phyloP scores from a whole-genome alignment of 2,113 vertebrate species.

The Apaloderma vittatum region DNA sequence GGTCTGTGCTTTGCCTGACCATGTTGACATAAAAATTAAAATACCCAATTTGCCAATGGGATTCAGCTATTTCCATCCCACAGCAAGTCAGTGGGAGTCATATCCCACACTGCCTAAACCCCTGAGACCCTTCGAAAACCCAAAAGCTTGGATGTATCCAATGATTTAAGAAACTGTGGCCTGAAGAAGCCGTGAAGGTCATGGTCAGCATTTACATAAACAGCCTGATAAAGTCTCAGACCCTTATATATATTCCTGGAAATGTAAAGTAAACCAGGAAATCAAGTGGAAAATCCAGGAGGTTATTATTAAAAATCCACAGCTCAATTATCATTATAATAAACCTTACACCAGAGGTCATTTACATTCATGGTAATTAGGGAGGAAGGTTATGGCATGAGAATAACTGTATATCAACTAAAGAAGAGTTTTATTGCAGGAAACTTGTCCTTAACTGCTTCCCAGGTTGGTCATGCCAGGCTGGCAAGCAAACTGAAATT shows the following conservation, averaged over 20 bases:
- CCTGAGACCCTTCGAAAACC: background rate
- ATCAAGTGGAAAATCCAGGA: conserved; percentile 53
- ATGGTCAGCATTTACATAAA: background rate
- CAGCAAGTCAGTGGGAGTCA: background rate
- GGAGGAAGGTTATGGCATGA: background rate
- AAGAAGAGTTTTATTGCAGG: background rate
- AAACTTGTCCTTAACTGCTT: background rate
- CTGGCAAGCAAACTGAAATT: background rate
- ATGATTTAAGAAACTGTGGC: background rate
- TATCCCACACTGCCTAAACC: background rate
- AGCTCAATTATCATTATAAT: background rate
- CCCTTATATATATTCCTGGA: background rate
- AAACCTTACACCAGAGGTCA: conserved; percentile 47
- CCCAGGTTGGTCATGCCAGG: background rate
- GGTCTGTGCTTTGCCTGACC: fast-evolving
- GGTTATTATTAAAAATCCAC: conserved; percentile 42
- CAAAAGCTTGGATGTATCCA: background rate
- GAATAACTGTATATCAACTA: background rate
- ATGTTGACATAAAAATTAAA: background rate
- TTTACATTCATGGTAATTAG: conserved; percentile 10
- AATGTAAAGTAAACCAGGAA: conserved; percentile 43
- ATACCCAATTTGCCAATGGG: background rate
- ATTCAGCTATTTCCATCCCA: background rate
- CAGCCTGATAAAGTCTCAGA: background rate
- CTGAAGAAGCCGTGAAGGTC: background rate